Evolutionary conservation across 2,888 invertebrate genomes (phyloP), one percentile per base, ranked within the genome.

Genomic region (Diplazon laetatorius): DNA sequence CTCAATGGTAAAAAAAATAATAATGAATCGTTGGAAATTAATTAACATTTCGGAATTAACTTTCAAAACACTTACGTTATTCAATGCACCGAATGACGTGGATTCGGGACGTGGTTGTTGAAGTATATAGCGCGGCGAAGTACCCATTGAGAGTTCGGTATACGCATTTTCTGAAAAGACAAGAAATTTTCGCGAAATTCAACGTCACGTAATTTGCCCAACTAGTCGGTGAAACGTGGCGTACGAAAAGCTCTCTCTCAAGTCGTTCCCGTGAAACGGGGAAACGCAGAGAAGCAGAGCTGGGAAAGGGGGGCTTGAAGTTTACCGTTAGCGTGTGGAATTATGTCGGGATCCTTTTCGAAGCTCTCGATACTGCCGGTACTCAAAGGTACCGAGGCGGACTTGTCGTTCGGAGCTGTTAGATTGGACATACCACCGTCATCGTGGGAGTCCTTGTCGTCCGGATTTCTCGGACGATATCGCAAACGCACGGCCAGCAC

Each of bases 291-390:
- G n/a, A n/a, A n/a, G n/a, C n/a, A n/a, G n/a, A n/a, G n/a, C n/a
- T n/a, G n/a, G n/a, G n/a, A n/a, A n/a, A n/a, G n/a, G n/a, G n/a
- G n/a, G n/a, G n/a, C 18, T n/a, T 1, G 52, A 55, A 68, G 30
- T 55, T 83, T 75, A 90, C 90, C 90, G 80, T 90, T 90, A 71
- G 89, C 87, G 76, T 90, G 90, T 37, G 90, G 89, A 80, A 90
- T 90, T 82, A 90, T 90, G 79, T 90, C 90, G 8, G 90, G 90
- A 82, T 90, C 88, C 87, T 90, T 90, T 81, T 90, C 78, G 81
- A 90, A 90, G 84, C 89, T 89, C 82, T 90, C 90, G 80, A 89
- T 87, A 84, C 89, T 89, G 81, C 88, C 89, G 69, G 89, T 84
- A 76, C 84, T 89, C 68, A 88, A 83, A 37, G 90, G 90, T 71